Base-by-base conservation (phyloP, 2,888 invertebrate genomes). In the Cosmia pyralina region DNA sequence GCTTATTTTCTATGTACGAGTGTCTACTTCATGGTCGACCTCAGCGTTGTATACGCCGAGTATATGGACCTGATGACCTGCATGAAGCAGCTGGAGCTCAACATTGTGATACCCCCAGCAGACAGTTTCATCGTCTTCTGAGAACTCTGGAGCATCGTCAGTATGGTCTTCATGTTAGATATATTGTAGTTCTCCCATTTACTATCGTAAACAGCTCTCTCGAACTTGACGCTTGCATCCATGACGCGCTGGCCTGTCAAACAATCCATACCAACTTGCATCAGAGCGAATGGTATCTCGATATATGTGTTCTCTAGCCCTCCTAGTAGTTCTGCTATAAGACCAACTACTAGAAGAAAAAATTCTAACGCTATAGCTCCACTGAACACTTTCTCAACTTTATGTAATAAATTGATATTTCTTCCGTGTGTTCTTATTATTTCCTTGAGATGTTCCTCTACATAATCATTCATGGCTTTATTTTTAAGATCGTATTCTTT, bases 41-140 rank as follows among this genome's bases (percentile, higher is more conserved):
- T 89, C 34, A 94, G 77, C 22, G 94, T 90, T 3, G 92, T 92
- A 62, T 92, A 93, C 10, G 92, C 88, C 0, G 94, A 93, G 77
- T 93, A 94, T 50, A 92, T 87, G 0, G 88, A 88, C 62, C 82
- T 92, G 5, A 91, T 78, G 0, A 94, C 87, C 3, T 88, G 85
- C 92, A 92, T 92, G 5, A 94, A 77, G 22, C 90, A 91, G 15
- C 84, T 83, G 52, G 88, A 93, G 65, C 87, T 90, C 52, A 93
- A 78, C 52, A 82, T 84, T 0, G 89, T 85, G 1, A 94, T 82
- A 1, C 93, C 92, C 0, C 94, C 94, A 3, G 93, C 93, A 0
- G 94, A 90, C 11, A 94, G 53, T 4, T 76, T 88, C 82, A 93
- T 76, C 0, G 90, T 89, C 73, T 90, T 94, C 77, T 94, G 94